phyloP scores from a whole-genome alignment of 2,888 invertebrate species.

The Noctua janthe region DNA sequence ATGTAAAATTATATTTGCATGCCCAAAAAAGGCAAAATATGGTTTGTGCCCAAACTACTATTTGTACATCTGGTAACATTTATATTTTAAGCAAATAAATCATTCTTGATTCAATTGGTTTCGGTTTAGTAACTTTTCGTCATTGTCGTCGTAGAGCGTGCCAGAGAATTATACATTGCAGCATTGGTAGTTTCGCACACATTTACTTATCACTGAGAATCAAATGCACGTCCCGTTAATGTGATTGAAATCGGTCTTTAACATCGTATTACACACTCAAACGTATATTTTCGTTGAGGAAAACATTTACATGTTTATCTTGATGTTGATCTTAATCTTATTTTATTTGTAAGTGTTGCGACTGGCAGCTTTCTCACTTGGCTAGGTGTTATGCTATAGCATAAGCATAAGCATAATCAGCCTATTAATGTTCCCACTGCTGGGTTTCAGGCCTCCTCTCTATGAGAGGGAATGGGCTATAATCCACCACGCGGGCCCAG shows the following conservation, averaged over 20 bases:
- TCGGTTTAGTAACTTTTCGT: not conserved
- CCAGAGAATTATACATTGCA: constrained; percentile 1
- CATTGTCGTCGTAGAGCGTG: not conserved
- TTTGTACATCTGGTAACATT: too few species aligned
- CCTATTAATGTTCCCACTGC: too few species aligned
- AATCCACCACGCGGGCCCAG: too few species aligned
- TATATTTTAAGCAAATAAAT: too few species aligned
- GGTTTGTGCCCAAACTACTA: too few species aligned
- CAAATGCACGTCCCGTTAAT: constrained; percentile 19
- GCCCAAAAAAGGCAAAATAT: too few species aligned
- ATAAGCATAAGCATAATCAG: too few species aligned
- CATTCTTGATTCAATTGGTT: too few species aligned
- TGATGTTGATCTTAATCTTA: not conserved
- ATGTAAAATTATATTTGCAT: too few species aligned
- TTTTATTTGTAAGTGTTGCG: too few species aligned
- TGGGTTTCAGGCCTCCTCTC: too few species aligned
- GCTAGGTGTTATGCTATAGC: not conserved
- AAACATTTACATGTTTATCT: constrained; percentile 3
- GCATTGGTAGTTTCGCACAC: not conserved
- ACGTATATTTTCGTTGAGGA: not conserved
- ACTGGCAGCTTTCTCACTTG: not conserved
- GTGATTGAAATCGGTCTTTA: constrained; percentile 13
- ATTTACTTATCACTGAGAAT: constrained; percentile 17
- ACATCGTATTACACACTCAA: not conserved
- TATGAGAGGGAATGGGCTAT: too few species aligned